Base-by-base conservation (phyloP, 2,113 vertebrate genomes). In the Clarias magur region DNA sequence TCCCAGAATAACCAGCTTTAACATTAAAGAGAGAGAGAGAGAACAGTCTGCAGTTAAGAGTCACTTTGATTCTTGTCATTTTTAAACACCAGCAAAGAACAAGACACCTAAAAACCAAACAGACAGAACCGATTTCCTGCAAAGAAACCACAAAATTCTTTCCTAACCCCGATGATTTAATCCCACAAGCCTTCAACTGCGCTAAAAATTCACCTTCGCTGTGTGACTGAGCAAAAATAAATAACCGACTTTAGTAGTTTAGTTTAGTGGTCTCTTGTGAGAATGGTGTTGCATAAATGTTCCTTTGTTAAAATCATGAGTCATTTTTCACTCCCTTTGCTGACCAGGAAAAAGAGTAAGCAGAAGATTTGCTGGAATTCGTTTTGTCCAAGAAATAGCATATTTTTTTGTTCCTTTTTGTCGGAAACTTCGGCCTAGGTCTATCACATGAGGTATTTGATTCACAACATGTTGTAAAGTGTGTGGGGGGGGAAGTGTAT, bases 341-440 rank as follows among this genome's bases (percentile, higher is more conserved):
- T 75, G 21, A 84, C 68, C 19, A 48, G n/a, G 7, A 76, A 65
- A 67, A 82, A 60, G 23, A 54, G 30, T 4, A 90, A 89, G 70
- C 75, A 80, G 82, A 89, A 90, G 88, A 79, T 63, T 54, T 8
- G 42, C 27, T 67, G 60, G 48, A 80, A 67, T 80, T 67, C 16
- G 60, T 30, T 65, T 62, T 4, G 2, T n/a, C 13, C 63, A 0
- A 54, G 48, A 67, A 79, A 80, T 9, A 56, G 3, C 27, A 8
- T 8, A 3, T 73, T 72, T 72, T 73, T 25, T 62, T 34, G 1
- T 34, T 2, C 34, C 5, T 12, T 42, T 17, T 21, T 38, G 48
- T 48, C 7, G 38, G 23, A 62, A 75, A 21, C 72, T 30, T 48
- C 21, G 57, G 72, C 83, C 83, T 5, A 76, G 1, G 72, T 85